Conservation (phyloP, 2,888 invertebrate species). For the Charanyca ferruginea region DNA sequence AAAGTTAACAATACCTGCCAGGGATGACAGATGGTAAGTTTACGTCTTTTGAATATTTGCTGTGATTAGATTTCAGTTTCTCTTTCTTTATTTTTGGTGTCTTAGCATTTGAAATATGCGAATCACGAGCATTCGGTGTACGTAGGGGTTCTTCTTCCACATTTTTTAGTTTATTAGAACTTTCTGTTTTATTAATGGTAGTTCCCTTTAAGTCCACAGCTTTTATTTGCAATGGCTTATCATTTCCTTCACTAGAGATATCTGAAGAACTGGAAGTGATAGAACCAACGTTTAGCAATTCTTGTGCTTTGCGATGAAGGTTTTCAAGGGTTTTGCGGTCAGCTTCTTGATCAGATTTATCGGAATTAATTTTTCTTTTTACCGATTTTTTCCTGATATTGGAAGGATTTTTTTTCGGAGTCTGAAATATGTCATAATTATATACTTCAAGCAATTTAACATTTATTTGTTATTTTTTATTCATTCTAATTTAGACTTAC, state of each 20-base stretch:
- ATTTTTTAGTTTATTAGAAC: slow-evolving; percentile 28
- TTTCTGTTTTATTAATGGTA: slow-evolving; percentile 25
- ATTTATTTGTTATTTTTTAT: not conserved
- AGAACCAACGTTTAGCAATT: slow-evolving; percentile 81
- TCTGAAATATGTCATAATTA: slow-evolving; percentile 44
- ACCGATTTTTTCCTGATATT: slow-evolving; percentile 47
- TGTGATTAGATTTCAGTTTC: slow-evolving; percentile 44
- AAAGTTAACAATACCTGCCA: too few species aligned
- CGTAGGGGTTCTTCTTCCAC: slow-evolving; percentile 20
- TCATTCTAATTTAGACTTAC: slow-evolving; percentile 40
- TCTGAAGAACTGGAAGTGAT: slow-evolving; percentile 82
- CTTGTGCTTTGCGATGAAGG: slow-evolving; percentile 86
- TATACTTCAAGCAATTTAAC: not conserved
- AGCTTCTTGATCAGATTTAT: slow-evolving; percentile 66
- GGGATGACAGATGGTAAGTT: slow-evolving; percentile 26
- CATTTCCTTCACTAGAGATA: slow-evolving; percentile 70
- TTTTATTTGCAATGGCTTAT: slow-evolving; percentile 53
- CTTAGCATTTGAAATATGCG: slow-evolving; percentile 27
- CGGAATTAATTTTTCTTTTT: slow-evolving; percentile 54
- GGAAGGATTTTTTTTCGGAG: slow-evolving; percentile 35
- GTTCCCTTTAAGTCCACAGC: slow-evolving; percentile 19
- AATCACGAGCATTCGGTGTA: slow-evolving; percentile 12
- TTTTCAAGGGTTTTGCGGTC: slow-evolving; percentile 79
- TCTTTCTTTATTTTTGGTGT: slow-evolving; percentile 47
- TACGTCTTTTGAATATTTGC: slow-evolving; percentile 42